Conservation (phyloP, 1,140 invertebrate genomes). For the Cyrtorhinus lividipennis region DNA sequence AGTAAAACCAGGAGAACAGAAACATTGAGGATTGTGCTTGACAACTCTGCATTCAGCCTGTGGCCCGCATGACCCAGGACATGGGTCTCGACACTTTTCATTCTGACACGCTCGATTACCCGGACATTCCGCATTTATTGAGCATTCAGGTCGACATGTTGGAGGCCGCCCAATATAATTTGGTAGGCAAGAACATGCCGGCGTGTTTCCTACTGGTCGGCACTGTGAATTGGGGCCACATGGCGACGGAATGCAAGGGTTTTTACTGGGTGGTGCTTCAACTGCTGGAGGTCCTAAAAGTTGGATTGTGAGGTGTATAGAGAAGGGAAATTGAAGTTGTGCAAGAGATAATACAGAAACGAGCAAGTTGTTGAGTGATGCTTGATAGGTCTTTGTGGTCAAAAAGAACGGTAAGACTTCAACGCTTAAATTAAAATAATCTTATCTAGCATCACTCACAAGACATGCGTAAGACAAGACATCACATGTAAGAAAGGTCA, state of each 20-base stretch:
- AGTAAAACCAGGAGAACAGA: slow-evolving; percentile 58
- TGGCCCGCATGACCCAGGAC: slow-evolving; percentile 67
- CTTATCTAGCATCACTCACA: not conserved
- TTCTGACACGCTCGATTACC: slow-evolving; percentile 65
- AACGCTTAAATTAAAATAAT: too few species aligned
- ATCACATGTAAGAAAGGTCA: not conserved
- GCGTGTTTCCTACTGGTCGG: slow-evolving; percentile 47
- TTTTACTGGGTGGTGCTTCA: slow-evolving; percentile 31
- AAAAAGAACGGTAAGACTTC: not conserved
- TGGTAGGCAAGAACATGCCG: slow-evolving; percentile 60
- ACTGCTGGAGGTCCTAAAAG: slow-evolving; percentile 16
- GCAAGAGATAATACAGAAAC: not conserved
- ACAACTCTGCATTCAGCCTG: slow-evolving; percentile 66
- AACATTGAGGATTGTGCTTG: slow-evolving; percentile 67
- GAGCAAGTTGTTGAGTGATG: too few species aligned
- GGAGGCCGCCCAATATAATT: slow-evolving; percentile 65
- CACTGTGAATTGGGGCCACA: slow-evolving; percentile 69
- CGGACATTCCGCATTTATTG: slow-evolving; percentile 64
- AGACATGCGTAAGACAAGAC: not conserved
- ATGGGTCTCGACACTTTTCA: slow-evolving; percentile 66
- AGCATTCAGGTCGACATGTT: slow-evolving; percentile 67
- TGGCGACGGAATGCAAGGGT: slow-evolving; percentile 63
- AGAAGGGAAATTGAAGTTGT: slow-evolving; percentile 10
- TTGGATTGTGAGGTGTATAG: not conserved
- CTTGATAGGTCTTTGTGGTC: not conserved